Percentiles rank a stretch among this genome's conserved stretches.
These are phyloP conservation scores for Phyllotis vaccarum DNA, from an alignment of 2,797 vertebrate species.

Conservation along the genomic window DNA sequence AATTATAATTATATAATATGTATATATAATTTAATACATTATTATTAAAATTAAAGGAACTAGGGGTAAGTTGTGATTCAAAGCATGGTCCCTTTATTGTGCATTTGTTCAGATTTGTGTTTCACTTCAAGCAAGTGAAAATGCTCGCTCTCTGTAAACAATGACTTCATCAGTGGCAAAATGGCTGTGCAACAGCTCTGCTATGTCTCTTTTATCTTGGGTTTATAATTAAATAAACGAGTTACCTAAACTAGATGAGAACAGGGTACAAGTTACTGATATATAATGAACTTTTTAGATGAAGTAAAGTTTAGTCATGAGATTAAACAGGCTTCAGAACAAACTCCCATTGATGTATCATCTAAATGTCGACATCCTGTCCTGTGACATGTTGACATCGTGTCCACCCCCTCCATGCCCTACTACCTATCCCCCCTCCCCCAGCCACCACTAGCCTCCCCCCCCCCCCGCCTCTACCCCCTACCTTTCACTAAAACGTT, in stretches of 20 bases:
- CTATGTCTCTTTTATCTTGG: background rate
- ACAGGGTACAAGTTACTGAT: background rate
- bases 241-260: background rate
- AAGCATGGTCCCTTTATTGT: background rate
- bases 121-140: background rate
- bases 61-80: background rate
- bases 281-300: background rate
- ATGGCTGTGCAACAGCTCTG: background rate
- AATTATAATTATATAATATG: background rate
- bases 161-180: too few relatives aligned
- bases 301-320: background rate
- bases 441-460: too few relatives aligned
- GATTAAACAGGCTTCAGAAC: background rate
- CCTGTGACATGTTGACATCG: background rate
- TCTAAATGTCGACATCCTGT: background rate
- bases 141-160: background rate
- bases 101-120: background rate
- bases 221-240: background rate
- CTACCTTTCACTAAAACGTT: background rate
- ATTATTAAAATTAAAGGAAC: background rate
- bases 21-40: background rate
- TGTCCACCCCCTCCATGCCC: too few relatives aligned
- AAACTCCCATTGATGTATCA: background rate
- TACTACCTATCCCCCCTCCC: too few relatives aligned
- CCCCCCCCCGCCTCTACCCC: too few relatives aligned